These are phyloP conservation scores for Chlorodrepanis virens DNA, from an alignment of 2,113 vertebrate species.

Conservation along the genomic window DNA sequence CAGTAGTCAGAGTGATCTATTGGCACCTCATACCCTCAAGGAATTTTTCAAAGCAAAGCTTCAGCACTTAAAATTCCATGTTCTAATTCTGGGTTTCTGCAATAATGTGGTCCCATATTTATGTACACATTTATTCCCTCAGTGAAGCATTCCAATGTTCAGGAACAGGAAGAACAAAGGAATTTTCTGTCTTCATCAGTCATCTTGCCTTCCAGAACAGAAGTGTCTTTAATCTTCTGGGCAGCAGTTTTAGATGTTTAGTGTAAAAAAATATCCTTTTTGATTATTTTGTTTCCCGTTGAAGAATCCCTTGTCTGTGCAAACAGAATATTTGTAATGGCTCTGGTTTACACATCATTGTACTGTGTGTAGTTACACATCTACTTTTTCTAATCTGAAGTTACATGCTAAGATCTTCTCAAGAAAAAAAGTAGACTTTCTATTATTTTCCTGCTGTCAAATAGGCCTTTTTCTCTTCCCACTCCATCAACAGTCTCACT, in stretches of 20 bases:
- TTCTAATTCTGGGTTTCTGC: background rate
- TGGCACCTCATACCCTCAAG: background rate
- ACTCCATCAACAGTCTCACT: background rate
- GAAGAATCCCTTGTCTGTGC: background rate
- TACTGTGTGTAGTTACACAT: background rate
- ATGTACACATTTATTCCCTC: background rate
- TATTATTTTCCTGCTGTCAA: background rate
- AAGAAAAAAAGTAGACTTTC: background rate
- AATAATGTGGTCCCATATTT: background rate
- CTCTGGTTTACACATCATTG: background rate
- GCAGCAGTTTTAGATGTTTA: background rate
- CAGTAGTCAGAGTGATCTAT: background rate
- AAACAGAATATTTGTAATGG: background rate
- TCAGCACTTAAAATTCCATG: background rate
- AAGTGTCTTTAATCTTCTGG: background rate
- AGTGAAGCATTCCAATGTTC: background rate
- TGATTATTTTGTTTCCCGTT: background rate
- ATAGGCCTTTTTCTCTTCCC: background rate
- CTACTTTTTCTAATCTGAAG: background rate
- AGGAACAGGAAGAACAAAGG: background rate
- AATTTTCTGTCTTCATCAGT: background rate
- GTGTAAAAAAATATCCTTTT: background rate
- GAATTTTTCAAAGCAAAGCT: background rate
- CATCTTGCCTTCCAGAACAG: background rate
- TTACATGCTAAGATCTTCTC: background rate